Percentiles rank a stretch among this genome's conserved stretches.
Evolutionary conservation across 2,888 invertebrate genomes (phyloP).

Genomic region (Germaria angustata): DNA sequence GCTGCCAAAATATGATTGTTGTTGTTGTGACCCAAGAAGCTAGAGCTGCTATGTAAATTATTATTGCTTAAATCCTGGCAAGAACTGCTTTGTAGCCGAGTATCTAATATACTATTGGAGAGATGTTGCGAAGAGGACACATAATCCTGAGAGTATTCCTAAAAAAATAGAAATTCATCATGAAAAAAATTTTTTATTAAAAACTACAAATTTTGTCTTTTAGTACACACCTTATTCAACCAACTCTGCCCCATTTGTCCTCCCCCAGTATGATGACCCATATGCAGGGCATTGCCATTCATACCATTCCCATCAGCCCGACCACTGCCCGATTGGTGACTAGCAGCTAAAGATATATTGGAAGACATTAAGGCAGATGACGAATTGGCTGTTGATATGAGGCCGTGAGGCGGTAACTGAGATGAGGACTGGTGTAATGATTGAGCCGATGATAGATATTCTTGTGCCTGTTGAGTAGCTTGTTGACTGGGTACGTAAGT

Average conservation of each 20-base stretch:
- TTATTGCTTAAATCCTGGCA: constrained; percentile 79
- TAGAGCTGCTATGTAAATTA: constrained; percentile 75
- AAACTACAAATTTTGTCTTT: not conserved
- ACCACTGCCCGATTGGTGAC: constrained; percentile 76
- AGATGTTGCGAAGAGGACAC: constrained; percentile 70
- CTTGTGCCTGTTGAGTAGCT: constrained; percentile 60
- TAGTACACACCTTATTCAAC: constrained; percentile 68
- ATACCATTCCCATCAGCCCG: constrained; percentile 72
- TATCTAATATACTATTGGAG: constrained; percentile 72
- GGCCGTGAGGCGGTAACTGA: constrained; percentile 75
- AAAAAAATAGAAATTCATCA: constrained; percentile 28
- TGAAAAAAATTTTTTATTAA: not conserved
- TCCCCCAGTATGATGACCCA: constrained; percentile 72
- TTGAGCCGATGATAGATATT: constrained; percentile 68
- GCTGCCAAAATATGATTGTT: constrained; percentile 68
- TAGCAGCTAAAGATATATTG: constrained; percentile 78
- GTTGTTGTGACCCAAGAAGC: constrained; percentile 69
- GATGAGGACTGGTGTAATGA: constrained; percentile 64
- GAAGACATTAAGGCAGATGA: constrained; percentile 77
- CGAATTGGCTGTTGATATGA: constrained; percentile 71
- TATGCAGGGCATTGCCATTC: constrained; percentile 70
- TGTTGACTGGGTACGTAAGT: constrained; percentile 40
- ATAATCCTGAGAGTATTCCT: constrained; percentile 72
- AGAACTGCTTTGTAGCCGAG: constrained; percentile 77
- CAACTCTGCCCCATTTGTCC: constrained; percentile 70